Evolutionary conservation across 2,113 vertebrate genomes (phyloP).

Genomic region (chimpanzee (Pan troglodytes)): DNA sequence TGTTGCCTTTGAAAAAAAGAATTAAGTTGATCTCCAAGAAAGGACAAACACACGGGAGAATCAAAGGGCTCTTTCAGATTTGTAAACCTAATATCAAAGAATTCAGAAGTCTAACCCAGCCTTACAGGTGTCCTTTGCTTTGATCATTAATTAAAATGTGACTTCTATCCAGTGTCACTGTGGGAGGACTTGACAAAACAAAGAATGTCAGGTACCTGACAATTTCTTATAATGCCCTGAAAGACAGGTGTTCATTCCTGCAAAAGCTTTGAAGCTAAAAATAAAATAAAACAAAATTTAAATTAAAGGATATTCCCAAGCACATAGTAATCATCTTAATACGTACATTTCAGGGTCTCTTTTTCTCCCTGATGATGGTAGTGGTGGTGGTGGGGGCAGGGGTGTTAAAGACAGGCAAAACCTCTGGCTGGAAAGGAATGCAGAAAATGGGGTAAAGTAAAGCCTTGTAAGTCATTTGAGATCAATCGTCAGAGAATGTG

Average conservation of each 20-base stretch:
- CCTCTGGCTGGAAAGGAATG: conserved; percentile 84
- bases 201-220: conserved; percentile 81
- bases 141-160: conserved; percentile 87
- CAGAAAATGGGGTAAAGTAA: conserved; percentile 84
- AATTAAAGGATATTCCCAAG: conserved; percentile 88
- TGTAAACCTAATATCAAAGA: conserved; percentile 72
- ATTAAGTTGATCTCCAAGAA: conserved; percentile 82
- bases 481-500: conserved; percentile 84
- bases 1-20: conserved; percentile 57
- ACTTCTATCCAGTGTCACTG: conserved; percentile 83
- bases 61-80: conserved; percentile 66
- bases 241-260: conserved; percentile 90
- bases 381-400: neutral
- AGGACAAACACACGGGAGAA: conserved; percentile 71
- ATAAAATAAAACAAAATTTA: conserved; percentile 87
- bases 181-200: conserved; percentile 85
- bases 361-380: conserved; percentile 51
- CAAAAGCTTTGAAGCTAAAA: conserved; percentile 88
- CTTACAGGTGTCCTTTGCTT: conserved; percentile 85
- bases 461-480: conserved; percentile 85
- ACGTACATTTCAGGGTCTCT: conserved; percentile 78
- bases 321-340: conserved; percentile 89
- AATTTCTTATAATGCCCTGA: conserved; percentile 83
- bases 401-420: conserved; percentile 78
- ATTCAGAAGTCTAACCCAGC: conserved; percentile 75